phyloP scores from a whole-genome alignment of 2,113 vertebrate genomes.

The Lophochroa leadbeateri region DNA sequence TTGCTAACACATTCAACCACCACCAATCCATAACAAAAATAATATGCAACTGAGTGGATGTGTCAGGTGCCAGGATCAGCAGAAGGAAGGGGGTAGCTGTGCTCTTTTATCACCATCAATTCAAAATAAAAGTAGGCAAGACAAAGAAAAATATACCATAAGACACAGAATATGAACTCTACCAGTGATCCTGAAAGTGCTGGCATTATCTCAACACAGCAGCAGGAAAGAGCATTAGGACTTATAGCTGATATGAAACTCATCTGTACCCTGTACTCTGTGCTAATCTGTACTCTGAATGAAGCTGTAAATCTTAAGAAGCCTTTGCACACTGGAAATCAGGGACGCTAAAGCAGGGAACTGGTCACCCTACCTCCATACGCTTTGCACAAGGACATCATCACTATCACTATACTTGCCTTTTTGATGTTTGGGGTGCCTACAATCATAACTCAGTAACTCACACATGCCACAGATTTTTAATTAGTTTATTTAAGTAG shows the following conservation, averaged over 20 bases:
- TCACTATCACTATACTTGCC: not conserved
- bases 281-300: not conserved
- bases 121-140: not conserved
- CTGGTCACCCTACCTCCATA: not conserved
- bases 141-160: not conserved
- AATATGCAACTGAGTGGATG: not conserved
- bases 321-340: not conserved
- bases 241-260: not conserved
- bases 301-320: slow-evolving; percentile 17
- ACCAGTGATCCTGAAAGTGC: slow-evolving; percentile 15
- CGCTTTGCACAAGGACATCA: not conserved
- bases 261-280: not conserved
- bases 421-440: not conserved
- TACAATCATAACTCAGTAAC: not conserved
- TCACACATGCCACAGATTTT: not conserved
- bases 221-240: not conserved
- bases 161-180: not conserved
- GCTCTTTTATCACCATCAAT: not conserved
- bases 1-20: not conserved
- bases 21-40: not conserved
- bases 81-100: not conserved
- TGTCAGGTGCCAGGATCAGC: not conserved
- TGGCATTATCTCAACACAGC: not conserved
- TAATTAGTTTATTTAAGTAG: not conserved
- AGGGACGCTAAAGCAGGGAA: not conserved